A percentile compares a stretch with the other conserved stretches of the same genome.
Evolutionary conservation across 2,797 vertebrate genomes (phyloP).

Genomic region (Chiroxiphia lanceolata): DNA sequence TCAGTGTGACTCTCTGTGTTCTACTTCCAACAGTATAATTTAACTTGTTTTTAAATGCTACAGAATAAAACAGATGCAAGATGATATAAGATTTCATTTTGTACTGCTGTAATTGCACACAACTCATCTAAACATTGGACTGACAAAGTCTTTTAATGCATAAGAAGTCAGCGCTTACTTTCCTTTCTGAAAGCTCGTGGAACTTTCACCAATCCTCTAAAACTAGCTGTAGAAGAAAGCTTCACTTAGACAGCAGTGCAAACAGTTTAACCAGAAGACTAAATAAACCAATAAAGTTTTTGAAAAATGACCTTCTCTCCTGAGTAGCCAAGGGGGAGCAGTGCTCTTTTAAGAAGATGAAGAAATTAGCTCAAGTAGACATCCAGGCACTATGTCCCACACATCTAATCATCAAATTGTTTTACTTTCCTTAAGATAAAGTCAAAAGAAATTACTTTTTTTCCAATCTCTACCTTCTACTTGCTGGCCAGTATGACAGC

Average conservation of each 20-base stretch:
- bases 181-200: not conserved
- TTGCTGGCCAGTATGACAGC: slow-evolving; percentile 69
- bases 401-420: slow-evolving; percentile 69
- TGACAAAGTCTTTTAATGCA: not conserved
- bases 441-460: slow-evolving; percentile 73
- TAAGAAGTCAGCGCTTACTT: not conserved
- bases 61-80: not conserved
- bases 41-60: not conserved
- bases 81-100: not conserved
- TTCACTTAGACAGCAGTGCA: not conserved
- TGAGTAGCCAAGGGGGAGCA: slow-evolving; percentile 65
- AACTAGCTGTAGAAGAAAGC: not conserved
- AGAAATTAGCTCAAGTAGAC: slow-evolving; percentile 74
- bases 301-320: slow-evolving; percentile 72
- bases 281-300: slow-evolving; percentile 57
- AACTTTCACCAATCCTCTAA: not conserved
- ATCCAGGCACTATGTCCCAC: slow-evolving; percentile 70
- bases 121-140: not conserved
- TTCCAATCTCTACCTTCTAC: slow-evolving; percentile 64
- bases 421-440: slow-evolving; percentile 72
- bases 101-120: not conserved
- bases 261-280: not conserved
- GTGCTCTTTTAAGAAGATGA: slow-evolving; percentile 72
- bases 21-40: not conserved
- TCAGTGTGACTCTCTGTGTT: not conserved